Conservation (phyloP, 2,113 vertebrate genomes). For the Thunnus maccoyii region DNA sequence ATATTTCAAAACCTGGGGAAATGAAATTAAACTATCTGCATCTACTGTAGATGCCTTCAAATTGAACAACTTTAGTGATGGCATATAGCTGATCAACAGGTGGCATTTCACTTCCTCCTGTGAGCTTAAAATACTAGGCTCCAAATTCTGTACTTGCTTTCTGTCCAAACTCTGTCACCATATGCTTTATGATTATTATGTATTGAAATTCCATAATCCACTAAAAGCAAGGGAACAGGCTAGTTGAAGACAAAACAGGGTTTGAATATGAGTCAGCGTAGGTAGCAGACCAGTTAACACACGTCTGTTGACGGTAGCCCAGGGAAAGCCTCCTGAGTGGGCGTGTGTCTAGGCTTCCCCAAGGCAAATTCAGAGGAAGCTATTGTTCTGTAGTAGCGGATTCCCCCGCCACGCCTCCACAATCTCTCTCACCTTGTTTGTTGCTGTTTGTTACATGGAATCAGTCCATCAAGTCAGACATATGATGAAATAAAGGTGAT, state of each 20-base stretch:
- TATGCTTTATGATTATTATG: too few species aligned
- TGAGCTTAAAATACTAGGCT: too few species aligned
- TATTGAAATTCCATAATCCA: too few species aligned
- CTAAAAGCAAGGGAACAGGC: too few species aligned
- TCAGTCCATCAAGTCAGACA: background rate
- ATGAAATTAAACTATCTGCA: too few species aligned
- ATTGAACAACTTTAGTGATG: too few species aligned
- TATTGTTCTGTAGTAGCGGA: background rate
- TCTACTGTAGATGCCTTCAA: too few species aligned
- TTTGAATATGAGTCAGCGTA: background rate
- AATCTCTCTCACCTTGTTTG: background rate
- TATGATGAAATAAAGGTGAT: background rate
- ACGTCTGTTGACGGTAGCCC: background rate
- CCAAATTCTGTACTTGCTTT: too few species aligned
- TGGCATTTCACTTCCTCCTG: too few species aligned
- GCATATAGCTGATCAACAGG: too few species aligned
- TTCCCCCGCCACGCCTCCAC: background rate
- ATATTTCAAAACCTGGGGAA: too few species aligned
- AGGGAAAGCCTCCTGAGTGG: background rate
- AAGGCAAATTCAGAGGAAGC: background rate
- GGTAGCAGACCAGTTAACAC: background rate
- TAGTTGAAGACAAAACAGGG: background rate
- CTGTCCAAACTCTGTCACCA: too few species aligned
- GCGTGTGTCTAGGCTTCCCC: background rate
- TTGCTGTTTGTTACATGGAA: background rate